Evolutionary conservation across 2,888 invertebrate species (phyloP), one percentile per base, ranked within the genome.

Genomic region (Agrilus mali): DNA sequence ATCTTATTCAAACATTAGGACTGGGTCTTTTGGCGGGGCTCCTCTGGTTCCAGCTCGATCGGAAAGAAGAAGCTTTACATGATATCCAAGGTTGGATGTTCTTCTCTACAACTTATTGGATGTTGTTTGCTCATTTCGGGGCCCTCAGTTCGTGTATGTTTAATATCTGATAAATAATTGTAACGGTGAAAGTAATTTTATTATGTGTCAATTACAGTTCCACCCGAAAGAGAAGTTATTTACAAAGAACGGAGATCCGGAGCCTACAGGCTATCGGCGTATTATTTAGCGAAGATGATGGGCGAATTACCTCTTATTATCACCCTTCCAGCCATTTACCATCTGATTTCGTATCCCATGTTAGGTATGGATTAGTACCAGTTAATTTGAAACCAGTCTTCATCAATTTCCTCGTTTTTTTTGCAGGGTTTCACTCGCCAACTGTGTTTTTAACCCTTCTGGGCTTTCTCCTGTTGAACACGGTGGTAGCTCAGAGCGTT

Each of bases 61-160:
- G 85, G 45, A 77, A 74, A 33, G 86, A 87, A 61, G 78, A 80
- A 52, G 77, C 80, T 10, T 68, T 87, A 43, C 78, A 81, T 53
- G 86, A 86, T 64, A 77, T 86, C 48, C 82, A 83, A 65, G 86
- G 86, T 38, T 83, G 83, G 84, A 80, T 86, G 80, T 86, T 86
- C 64, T 86, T 86, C 66, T 82, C 82, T 45, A 81, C 82, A 40
- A 83, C 82, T 17, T 85, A 86, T 60, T 86, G 86, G 85, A 85
- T 84, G 80, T 70, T 86, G 45, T 82, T 82, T 60, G 81, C 85
- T 14, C 74, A 83, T 53, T 85, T 86, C 58, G 82, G 83, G 51
- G 82, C 85, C 39, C 72, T 86, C 33, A 80, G 80, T 60, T 81
- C 86, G 61, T 86, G 85, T 85, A 65, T 78, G 81, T 75, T 44